phyloP scores from a whole-genome alignment of 2,797 vertebrate species.

The Myotis pilosus region DNA sequence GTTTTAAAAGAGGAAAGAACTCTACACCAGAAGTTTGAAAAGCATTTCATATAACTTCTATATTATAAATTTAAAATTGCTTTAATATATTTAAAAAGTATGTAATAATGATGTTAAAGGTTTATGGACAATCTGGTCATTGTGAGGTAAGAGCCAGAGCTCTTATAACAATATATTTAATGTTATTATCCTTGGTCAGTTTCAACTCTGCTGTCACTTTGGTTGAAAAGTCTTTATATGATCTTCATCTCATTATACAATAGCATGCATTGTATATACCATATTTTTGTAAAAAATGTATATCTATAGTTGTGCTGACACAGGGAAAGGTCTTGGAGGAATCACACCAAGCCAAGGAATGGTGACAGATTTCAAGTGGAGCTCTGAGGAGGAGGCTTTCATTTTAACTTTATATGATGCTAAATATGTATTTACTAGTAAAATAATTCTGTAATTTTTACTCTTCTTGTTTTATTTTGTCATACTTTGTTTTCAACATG shows the following conservation, averaged over 20 bases:
- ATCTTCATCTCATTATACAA: neutral
- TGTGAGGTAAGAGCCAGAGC: neutral
- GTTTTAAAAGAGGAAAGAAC: neutral
- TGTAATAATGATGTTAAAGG: neutral
- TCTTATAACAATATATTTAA: neutral
- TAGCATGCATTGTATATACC: neutral
- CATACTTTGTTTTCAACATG: neutral
- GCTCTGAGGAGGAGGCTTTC: neutral
- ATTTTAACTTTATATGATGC: neutral
- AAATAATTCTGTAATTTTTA: neutral
- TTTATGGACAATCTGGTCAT: neutral
- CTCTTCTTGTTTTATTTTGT: neutral
- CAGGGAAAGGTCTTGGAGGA: neutral
- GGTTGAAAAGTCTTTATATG: neutral
- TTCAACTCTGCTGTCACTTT: neutral
- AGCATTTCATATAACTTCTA: neutral
- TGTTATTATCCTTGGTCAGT: neutral
- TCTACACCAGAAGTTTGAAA: neutral
- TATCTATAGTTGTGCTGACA: neutral
- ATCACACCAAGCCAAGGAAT: neutral
- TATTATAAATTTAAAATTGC: neutral
- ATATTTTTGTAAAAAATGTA: neutral
- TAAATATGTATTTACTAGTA: neutral
- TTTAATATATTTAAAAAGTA: neutral
- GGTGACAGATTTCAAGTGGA: neutral